These are phyloP conservation scores for Sarcophilus harrisii DNA, from an alignment of 2,797 vertebrate species.

Conservation along the genomic window DNA sequence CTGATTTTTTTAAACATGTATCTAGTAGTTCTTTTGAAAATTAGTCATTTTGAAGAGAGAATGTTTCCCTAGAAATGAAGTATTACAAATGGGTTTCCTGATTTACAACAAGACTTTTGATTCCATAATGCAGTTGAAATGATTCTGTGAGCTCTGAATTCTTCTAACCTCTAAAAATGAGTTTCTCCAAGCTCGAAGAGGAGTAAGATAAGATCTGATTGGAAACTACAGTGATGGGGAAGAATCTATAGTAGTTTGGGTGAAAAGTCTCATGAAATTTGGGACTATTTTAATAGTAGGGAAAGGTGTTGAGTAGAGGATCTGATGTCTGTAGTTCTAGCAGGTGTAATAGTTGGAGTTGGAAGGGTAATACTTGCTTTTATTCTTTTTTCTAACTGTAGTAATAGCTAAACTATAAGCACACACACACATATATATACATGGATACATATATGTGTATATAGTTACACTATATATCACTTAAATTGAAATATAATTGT, in stretches of 20 bases:
- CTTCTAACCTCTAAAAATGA: background rate
- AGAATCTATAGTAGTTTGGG: background rate
- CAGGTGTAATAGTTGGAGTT: background rate
- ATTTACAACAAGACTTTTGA: background rate
- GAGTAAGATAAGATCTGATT: background rate
- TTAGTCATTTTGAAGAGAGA: background rate
- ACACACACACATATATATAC: too few species aligned
- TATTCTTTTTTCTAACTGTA: background rate
- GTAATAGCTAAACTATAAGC: too few species aligned
- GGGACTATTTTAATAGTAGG: too few species aligned
- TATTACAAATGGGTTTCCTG: background rate
- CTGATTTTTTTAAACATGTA: too few species aligned
- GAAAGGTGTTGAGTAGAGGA: too few species aligned
- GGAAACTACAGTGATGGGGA: background rate
- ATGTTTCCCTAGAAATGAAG: background rate
- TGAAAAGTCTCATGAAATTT: background rate
- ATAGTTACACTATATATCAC: background rate
- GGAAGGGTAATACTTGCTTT: background rate
- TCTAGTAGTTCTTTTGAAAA: background rate
- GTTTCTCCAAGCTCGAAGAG: background rate
- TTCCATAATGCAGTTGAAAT: background rate
- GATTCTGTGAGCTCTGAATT: background rate
- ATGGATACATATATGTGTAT: too few species aligned
- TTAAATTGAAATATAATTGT: background rate
- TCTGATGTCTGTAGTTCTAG: too few species aligned